Base-by-base conservation (phyloP, 2,113 vertebrate genomes). In the Psittacus erithacus region DNA sequence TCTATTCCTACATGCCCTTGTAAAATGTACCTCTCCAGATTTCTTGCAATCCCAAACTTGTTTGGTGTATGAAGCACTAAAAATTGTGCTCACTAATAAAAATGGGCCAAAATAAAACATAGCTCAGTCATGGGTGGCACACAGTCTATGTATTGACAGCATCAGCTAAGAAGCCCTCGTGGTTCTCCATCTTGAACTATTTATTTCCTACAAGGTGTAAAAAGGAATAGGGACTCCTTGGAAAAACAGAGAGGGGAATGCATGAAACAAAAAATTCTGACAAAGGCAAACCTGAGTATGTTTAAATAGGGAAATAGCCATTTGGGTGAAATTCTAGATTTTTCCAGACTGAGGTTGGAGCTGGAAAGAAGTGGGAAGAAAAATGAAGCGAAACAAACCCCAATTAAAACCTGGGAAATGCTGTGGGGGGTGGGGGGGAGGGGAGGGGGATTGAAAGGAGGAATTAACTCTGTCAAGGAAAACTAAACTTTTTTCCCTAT, bases 101-200 rank as follows among this genome's bases (percentile, higher is more conserved):
- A 38, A 38, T 38, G 38, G 38, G 38, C 38, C 38, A 38, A 38
- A 38, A 38, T 38, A 38, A 38, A 38, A 38, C 38, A 38, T 38
- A 59, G 17, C 17, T 44, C n/a, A 33, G 63, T 31, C 47, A 33
- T n/a, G 29, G n/a, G 23, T 86, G 73, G 29, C 50, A 79, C 28
- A 12, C 0, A 0, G 5, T 38, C 49, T 15, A 0, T 39, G 6
- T 50, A 11, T 35, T 65, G 71, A 46, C 60, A 62, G 27, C 0
- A 0, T 59, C 60, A 59, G 20, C 67, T 46, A 64, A 87, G 63
- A 38, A 84, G 12, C 49, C 18, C 27, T 69, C 4, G 1, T n/a
- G 38, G 23, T 68, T 76, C 39, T 75, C 44, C 13, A 6, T 41
- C 47, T 65, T n/a, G 22, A 79, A 79, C 25, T 0, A 0, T 57